A percentile compares a stretch with the other conserved stretches of the same genome.
These are phyloP conservation scores for Pomatostomus ruficeps DNA, from an alignment of 2,113 vertebrate species.

Conservation along the genomic window DNA sequence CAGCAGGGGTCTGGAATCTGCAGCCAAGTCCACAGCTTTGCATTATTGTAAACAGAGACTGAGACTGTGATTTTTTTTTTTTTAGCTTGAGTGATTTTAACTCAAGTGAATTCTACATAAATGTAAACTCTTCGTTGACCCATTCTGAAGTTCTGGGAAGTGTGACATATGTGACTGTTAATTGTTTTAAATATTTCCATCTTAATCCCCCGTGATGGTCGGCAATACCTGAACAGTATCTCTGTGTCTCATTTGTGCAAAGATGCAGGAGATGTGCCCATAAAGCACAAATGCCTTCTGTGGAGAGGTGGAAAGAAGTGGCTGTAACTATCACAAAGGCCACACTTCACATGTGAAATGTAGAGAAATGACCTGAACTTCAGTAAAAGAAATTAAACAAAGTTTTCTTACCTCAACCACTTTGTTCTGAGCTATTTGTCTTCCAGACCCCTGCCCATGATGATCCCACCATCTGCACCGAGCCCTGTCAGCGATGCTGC, in stretches of 20 bases:
- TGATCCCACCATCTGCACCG: slow-evolving; percentile 81
- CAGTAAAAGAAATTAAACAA: not conserved
- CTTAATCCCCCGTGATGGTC: not conserved
- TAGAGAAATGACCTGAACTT: not conserved
- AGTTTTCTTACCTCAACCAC: not conserved
- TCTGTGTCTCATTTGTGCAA: not conserved
- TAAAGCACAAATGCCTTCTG: not conserved
- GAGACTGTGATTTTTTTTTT: not conserved
- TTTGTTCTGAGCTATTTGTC: not conserved
- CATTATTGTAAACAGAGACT: not conserved
- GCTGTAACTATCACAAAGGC: not conserved
- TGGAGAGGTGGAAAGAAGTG: not conserved
- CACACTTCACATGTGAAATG: not conserved
- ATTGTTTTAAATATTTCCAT: not conserved
- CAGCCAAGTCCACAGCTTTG: not conserved
- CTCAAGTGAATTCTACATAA: not conserved
- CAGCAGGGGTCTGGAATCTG: not conserved
- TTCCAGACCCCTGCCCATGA: not conserved
- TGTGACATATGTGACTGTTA: not conserved
- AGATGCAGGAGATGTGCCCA: not conserved
- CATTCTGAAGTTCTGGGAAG: not conserved
- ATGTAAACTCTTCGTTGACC: not conserved
- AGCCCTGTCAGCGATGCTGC: slow-evolving; percentile 77
- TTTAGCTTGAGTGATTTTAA: not conserved
- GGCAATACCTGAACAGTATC: not conserved